Base-by-base conservation (phyloP, 2,113 vertebrate species). In the Malurus elegans region DNA sequence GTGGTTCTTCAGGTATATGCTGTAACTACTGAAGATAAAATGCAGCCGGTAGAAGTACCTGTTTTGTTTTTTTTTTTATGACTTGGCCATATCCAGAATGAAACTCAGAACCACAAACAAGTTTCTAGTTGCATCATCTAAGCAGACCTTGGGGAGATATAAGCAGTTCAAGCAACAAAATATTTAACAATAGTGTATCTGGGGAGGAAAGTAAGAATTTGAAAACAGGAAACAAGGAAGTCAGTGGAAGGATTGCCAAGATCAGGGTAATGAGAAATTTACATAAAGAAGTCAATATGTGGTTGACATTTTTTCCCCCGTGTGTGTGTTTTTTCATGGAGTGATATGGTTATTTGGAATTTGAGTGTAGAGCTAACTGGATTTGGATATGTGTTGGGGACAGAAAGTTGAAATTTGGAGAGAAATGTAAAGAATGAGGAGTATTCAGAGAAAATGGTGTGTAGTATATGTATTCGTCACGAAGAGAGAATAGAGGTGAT, bases 251-350 rank as follows among this genome's bases (percentile, higher is more conserved):
- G 12, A 6, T 53, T 85, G 50, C 24, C 5, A 38, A 53, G 31
- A 32, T 58, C 5, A 15, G 4, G 45, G 4, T 69, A 50, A 54
- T 11, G 25, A 50, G 11, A 60, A 19, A 13, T 21, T 65, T 48
- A 25, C 54, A 34, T 38, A 61, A 58, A 15, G 20, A 57, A 57
- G 17, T 31, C 12, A 29, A 16, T 26, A 16, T n/a, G 29, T 47
- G 15, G 12, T 29, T 56, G 4, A 21, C 4, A 1, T 0, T 8
- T 16, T 36, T 38, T 42, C 26, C 28, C 28, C 13, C 29, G 15
- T 50, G 18, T 61, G 15, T 32, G 45, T 61, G 9, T 32, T 83
- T n/a, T 36, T 70, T 57, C 10, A 28, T 10, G 10, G 29, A 42
- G 6, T 10, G 21, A 34, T 47, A 38, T 15, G 4, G 23, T 42